phyloP scores from a whole-genome alignment of 2,113 vertebrate species.

The Rhea americana region DNA sequence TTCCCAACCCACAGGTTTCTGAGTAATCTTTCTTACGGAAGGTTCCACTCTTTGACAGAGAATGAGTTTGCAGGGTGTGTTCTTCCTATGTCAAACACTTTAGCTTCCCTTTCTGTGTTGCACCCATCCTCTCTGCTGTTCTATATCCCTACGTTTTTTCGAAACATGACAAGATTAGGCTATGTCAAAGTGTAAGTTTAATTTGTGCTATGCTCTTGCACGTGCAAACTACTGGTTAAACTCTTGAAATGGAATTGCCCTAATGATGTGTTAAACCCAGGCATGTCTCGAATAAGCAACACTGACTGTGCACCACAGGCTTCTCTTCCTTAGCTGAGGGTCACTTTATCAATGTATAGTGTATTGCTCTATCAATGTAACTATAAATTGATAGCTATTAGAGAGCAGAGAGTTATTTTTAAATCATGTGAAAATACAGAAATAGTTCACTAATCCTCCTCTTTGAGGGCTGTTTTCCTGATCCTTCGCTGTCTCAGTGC shows the following conservation, averaged over 20 bases:
- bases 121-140: neutral
- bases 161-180: neutral
- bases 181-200: neutral
- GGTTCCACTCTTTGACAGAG: neutral
- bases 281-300: neutral
- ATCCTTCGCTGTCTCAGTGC: neutral
- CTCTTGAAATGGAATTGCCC: neutral
- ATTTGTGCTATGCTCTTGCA: neutral
- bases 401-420: neutral
- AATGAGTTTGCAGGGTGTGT: neutral
- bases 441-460: neutral
- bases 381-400: too few relatives aligned
- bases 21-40: neutral
- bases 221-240: neutral
- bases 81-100: neutral
- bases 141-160: neutral
- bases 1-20: neutral
- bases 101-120: neutral
- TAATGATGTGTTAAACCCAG: accelerated
- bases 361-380: too few relatives aligned
- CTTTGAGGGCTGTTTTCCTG: neutral
- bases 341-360: neutral
- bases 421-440: neutral
- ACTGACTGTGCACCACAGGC: neutral
- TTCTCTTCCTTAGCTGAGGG: neutral